Percentiles rank a stretch among this genome's conserved stretches.
Evolutionary conservation across 2,797 vertebrate species (phyloP).

Genomic region (Percopsis omiscomaycus): DNA sequence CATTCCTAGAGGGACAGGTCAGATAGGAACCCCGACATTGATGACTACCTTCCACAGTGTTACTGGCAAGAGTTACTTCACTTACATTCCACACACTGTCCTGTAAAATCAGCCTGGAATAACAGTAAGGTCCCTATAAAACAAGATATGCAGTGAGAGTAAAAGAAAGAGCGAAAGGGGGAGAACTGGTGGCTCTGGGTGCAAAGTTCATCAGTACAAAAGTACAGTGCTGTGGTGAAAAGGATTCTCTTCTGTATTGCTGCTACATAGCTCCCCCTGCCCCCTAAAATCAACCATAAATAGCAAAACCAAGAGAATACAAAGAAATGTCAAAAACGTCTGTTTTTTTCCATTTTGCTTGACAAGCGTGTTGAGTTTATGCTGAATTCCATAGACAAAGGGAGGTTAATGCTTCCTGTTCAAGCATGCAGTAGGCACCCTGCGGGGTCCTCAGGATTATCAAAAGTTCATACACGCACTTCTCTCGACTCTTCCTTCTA

Average conservation of each 20-base stretch:
- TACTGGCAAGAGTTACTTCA: conserved; percentile 28
- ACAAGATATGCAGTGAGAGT: conserved; percentile 53
- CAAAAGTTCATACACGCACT: conserved; percentile 84
- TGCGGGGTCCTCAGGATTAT: conserved; percentile 84
- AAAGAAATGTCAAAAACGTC: conserved; percentile 64
- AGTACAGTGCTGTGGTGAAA: conserved; percentile 83
- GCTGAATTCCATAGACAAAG: conserved; percentile 77
- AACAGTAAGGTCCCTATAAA: conserved; percentile 69
- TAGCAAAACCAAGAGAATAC: conserved; percentile 55
- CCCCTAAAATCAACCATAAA: conserved; percentile 67
- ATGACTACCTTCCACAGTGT: conserved; percentile 51
- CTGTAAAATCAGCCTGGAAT: conserved; percentile 50
- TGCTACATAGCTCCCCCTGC: conserved; percentile 80
- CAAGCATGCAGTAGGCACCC: conserved; percentile 91
- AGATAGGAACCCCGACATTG: conserved; percentile 40
- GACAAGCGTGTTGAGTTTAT: conserved; percentile 70
- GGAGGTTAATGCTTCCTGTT: conserved; percentile 83
- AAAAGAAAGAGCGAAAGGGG: conserved; percentile 58
- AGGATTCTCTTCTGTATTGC: conserved; percentile 81
- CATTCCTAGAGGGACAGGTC: conserved; percentile 29
- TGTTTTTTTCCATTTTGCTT: conserved; percentile 48
- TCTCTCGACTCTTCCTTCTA: conserved; percentile 70
- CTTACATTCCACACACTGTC: conserved; percentile 35
- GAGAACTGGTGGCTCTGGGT: conserved; percentile 79
- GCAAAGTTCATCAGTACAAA: conserved; percentile 82